Percentiles rank a stretch among this genome's conserved stretches.
Conservation (phyloP, 1,140 invertebrate genomes). For the Ooceraea biroi region DNA sequence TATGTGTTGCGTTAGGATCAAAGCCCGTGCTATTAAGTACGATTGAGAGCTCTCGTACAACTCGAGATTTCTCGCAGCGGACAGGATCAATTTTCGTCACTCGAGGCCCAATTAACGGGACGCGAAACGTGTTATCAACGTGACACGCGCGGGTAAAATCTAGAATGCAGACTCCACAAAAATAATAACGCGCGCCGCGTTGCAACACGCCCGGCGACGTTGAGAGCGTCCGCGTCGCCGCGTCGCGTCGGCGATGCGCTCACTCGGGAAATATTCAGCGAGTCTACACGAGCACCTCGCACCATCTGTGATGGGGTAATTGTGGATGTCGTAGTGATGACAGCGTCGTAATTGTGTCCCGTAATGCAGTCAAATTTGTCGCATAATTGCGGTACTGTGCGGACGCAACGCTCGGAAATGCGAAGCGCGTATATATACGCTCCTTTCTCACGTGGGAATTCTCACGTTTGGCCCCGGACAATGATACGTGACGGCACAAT, state of each 20-base stretch:
- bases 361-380: constrained; percentile 46
- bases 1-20: constrained; percentile 32
- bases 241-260: constrained; percentile 41
- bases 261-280: constrained; percentile 47
- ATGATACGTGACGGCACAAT: background rate
- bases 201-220: constrained; percentile 20
- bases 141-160: background rate
- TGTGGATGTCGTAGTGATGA: constrained; percentile 18
- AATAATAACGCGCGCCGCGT: constrained; percentile 4
- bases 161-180: constrained; percentile 8
- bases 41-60: constrained; percentile 20
- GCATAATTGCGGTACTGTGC: constrained; percentile 17
- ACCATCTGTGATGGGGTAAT: constrained; percentile 46
- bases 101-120: background rate
- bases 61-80: background rate
- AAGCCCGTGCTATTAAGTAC: constrained; percentile 11
- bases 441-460: background rate
- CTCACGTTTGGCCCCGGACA: background rate
- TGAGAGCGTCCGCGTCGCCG: background rate
- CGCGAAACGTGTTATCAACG: constrained; percentile 11
- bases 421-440: background rate
- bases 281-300: background rate
- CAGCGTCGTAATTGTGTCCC: constrained; percentile 26
- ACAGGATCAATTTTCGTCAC: background rate
- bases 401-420: constrained; percentile 10